Percentiles rank a stretch among this genome's conserved stretches.
Conservation (phyloP, 1,140 invertebrate genomes). For the Daktulosphaira vitifoliae region DNA sequence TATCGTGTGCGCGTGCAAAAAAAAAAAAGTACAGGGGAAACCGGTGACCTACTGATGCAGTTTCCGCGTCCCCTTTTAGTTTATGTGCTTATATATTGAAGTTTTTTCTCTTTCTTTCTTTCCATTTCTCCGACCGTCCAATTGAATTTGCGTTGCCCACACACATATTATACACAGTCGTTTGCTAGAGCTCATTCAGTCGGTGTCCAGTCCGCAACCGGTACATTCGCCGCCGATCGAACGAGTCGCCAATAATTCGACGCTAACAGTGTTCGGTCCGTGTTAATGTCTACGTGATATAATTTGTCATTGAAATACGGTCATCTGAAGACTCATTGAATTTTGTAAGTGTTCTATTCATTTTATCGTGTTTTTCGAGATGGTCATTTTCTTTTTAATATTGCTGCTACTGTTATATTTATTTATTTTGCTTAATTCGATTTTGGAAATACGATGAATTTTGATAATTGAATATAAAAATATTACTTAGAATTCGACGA, state of each 20-base stretch:
- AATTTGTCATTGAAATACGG: no score
- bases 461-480: no score
- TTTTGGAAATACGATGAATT: no score
- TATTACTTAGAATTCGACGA: no score
- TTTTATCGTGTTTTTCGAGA: no score
- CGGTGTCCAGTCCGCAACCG: slow-evolving; percentile 33
- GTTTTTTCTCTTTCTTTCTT: slow-evolving; percentile 12
- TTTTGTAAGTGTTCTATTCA: no score
- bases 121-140: slow-evolving; percentile 1
- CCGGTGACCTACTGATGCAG: slow-evolving; percentile 27
- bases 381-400: no score
- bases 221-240: not conserved
- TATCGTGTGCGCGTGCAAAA: not conserved
- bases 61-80: slow-evolving; percentile 24
- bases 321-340: no score
- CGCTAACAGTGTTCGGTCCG: slow-evolving; percentile 3
- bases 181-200: slow-evolving; percentile 7
- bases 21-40: not conserved
- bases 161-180: not conserved
- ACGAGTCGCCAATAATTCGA: slow-evolving; percentile 1
- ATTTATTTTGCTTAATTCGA: no score
- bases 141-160: slow-evolving; percentile 25
- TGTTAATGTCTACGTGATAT: not conserved
- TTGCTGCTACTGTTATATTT: no score
- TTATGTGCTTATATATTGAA: not conserved